Percentiles rank a stretch among this genome's conserved stretches.
phyloP scores from a whole-genome alignment of 2,888 invertebrate genomes.

The Lathronympha strigana region DNA sequence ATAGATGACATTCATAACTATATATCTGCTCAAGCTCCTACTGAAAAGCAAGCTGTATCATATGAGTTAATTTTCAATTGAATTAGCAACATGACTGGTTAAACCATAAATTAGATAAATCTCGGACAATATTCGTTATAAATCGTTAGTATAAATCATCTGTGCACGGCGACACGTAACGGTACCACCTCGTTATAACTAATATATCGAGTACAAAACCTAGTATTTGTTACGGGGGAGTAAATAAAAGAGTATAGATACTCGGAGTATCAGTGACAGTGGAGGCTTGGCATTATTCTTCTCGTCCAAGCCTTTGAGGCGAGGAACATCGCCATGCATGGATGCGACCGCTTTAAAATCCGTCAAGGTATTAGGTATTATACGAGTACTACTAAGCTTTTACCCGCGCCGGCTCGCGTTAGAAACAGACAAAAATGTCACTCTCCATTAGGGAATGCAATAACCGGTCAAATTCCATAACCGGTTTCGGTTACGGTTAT shows the following conservation, averaged over 20 bases:
- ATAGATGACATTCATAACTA: too few relatives aligned
- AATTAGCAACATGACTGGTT: slow-evolving; percentile 21
- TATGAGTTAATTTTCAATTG: slow-evolving; percentile 2
- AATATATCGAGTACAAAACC: slow-evolving; percentile 39
- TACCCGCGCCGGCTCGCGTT: too few relatives aligned
- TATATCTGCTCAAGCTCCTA: background rate
- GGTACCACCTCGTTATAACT: slow-evolving; percentile 33
- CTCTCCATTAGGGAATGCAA: too few relatives aligned
- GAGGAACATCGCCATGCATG: slow-evolving; percentile 19
- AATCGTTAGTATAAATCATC: slow-evolving; percentile 38
- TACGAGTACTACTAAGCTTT: too few relatives aligned
- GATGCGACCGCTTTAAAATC: slow-evolving; percentile 1
- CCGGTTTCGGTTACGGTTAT: too few relatives aligned
- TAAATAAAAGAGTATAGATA: slow-evolving; percentile 41
- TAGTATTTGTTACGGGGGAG: slow-evolving; percentile 34
- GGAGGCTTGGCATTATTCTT: slow-evolving; percentile 62
- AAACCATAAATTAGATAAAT: slow-evolving; percentile 33
- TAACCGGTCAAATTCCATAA: too few relatives aligned
- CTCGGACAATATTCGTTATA: slow-evolving; percentile 35
- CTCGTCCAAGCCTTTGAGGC: slow-evolving; percentile 42
- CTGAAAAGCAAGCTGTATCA: background rate
- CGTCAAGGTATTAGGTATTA: too few relatives aligned
- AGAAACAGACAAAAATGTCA: too few relatives aligned
- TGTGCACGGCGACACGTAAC: slow-evolving; percentile 32
- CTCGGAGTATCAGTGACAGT: slow-evolving; percentile 61